These are phyloP conservation scores for Pseudomyrmex sp. DNA, from an alignment of 1,140 invertebrate species.

Conservation along the genomic window DNA sequence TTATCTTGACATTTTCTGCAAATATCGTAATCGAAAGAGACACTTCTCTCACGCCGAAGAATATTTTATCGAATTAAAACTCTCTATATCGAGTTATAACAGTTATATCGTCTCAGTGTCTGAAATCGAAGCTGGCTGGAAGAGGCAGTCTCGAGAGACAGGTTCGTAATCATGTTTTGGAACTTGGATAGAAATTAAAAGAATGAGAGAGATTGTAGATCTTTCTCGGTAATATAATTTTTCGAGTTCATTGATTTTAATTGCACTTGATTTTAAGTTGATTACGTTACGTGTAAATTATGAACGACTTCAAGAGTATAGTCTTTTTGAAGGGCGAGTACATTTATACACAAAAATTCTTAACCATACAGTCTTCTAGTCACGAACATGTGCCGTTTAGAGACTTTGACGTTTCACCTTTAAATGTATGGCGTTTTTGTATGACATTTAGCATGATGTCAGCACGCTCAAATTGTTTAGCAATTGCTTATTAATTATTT, in stretches of 20 bases:
- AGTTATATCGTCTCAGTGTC: background rate
- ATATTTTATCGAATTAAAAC: background rate
- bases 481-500: too few relatives aligned
- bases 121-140: conserved; percentile 8
- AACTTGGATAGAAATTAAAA: background rate
- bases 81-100: background rate
- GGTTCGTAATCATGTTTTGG: background rate
- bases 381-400: too few relatives aligned
- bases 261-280: too few relatives aligned
- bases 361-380: too few relatives aligned
- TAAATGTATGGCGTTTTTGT: too few relatives aligned
- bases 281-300: too few relatives aligned
- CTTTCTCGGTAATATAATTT: background rate
- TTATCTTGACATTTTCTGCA: conserved; percentile 28
- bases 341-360: too few relatives aligned
- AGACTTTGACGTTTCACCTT: too few relatives aligned
- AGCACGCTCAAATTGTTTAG: too few relatives aligned
- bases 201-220: background rate
- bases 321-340: too few relatives aligned
- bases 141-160: background rate
- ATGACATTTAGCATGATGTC: too few relatives aligned
- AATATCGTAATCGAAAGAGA: background rate
- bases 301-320: too few relatives aligned
- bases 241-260: background rate
- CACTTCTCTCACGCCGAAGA: background rate